phyloP scores from a whole-genome alignment of 2,113 vertebrate species.

The Tapirus terrestris region DNA sequence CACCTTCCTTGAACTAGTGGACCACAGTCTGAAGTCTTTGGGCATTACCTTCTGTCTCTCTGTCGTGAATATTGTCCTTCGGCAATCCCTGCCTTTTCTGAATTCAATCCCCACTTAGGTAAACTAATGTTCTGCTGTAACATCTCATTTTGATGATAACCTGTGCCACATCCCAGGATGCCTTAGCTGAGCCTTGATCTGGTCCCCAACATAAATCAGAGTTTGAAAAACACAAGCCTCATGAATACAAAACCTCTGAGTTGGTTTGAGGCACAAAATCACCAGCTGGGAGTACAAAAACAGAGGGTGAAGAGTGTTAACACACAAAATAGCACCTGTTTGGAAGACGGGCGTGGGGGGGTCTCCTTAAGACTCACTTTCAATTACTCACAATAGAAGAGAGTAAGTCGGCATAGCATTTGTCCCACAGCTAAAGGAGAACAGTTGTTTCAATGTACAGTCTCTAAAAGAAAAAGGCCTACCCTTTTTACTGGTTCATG shows the following conservation, averaged over 20 bases:
- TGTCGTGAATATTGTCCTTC: not conserved
- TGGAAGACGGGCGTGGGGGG: not conserved
- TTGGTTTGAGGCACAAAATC: not conserved
- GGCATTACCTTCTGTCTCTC: not conserved
- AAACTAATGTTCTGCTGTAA: not conserved
- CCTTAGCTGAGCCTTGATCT: not conserved
- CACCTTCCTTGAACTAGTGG: not conserved
- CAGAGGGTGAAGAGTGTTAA: not conserved
- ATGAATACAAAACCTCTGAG: not conserved
- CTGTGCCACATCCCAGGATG: not conserved
- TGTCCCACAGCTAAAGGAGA: not conserved
- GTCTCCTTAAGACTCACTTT: not conserved
- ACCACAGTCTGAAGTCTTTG: not conserved
- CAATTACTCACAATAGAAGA: conserved; percentile 19
- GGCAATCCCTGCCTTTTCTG: not conserved
- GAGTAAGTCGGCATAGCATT: not conserved
- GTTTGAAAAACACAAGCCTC: not conserved
- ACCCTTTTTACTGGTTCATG: not conserved
- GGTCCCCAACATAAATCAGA: not conserved
- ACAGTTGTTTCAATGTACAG: not conserved
- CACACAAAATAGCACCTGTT: not conserved
- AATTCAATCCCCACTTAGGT: not conserved
- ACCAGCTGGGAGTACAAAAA: not conserved
- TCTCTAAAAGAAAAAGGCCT: not conserved
- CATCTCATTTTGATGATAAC: not conserved